Evolutionary conservation across 2,797 vertebrate genomes (phyloP).

Genomic region (Tragelaphus eurycerus): DNA sequence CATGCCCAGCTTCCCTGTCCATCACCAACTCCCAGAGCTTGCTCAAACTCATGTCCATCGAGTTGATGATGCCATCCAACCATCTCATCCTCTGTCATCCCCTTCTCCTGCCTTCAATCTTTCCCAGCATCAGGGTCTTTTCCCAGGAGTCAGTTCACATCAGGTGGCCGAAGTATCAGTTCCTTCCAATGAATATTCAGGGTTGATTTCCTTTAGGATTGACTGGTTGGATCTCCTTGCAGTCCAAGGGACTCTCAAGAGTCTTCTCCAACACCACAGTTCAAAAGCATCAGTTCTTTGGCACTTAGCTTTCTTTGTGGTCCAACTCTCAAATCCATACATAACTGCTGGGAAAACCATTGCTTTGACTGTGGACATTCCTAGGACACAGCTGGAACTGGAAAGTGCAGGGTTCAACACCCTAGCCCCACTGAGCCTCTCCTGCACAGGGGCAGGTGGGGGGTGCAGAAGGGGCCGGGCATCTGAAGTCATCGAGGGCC

Average conservation of each 20-base stretch:
- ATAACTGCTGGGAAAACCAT: not conserved
- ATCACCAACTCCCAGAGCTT: not conserved
- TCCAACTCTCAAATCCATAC: not conserved
- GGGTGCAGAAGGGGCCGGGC: rapidly evolving
- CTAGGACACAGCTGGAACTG: not conserved
- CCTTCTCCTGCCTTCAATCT: not conserved
- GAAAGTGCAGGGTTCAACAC: not conserved
- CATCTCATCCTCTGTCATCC: not conserved
- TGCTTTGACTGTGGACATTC: not conserved
- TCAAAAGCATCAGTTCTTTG: not conserved
- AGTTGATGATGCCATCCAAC: not conserved
- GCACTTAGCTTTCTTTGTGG: not conserved
- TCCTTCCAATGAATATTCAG: not conserved
- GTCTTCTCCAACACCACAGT: not conserved
- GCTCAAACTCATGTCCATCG: not conserved
- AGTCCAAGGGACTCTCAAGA: not conserved
- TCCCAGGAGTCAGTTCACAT: not conserved
- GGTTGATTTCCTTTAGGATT: not conserved
- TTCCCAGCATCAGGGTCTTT: too few species aligned
- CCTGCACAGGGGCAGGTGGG: rapidly evolving
- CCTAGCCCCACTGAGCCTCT: not conserved
- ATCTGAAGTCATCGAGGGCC: rapidly evolving
- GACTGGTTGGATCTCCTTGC: not conserved
- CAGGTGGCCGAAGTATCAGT: not conserved
- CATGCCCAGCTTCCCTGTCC: not conserved